These are phyloP conservation scores for Mus pahari DNA, from an alignment of 2,113 vertebrate species.

Conservation along the genomic window DNA sequence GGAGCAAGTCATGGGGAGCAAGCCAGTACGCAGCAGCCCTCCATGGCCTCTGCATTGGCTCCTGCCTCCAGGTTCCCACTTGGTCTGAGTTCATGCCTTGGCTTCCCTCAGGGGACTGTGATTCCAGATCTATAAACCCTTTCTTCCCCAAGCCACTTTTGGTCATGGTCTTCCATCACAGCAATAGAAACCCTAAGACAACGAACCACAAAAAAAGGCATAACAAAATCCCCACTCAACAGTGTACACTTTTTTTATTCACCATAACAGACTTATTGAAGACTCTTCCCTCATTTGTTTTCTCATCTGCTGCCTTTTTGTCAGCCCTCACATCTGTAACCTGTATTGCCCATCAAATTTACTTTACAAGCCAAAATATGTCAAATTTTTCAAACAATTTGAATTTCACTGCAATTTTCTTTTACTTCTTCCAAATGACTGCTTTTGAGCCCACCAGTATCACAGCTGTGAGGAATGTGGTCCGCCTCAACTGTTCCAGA, in stretches of 20 bases:
- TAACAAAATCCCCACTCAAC: neutral
- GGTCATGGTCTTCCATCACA: neutral
- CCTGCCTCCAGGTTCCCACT: neutral
- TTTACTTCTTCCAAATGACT: slow-evolving; percentile 57
- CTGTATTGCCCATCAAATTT: slow-evolving; percentile 15
- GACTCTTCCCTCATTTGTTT: slow-evolving; percentile 25
- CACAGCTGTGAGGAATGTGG: neutral
- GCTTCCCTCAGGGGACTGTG: neutral
- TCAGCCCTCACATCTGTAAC: slow-evolving; percentile 24
- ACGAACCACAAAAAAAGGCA: neutral
- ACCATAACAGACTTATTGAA: slow-evolving; percentile 11
- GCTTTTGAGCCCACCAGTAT: neutral
- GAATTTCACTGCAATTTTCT: slow-evolving; percentile 41
- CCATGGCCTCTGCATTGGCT: neutral
- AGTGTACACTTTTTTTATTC: slow-evolving; percentile 37
- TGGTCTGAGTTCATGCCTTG: neutral
- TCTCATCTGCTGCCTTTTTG: neutral
- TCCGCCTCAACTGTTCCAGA: neutral
- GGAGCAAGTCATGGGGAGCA: neutral
- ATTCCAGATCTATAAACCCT: neutral
- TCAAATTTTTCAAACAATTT: neutral
- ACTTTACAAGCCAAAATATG: neutral
- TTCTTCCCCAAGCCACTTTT: neutral
- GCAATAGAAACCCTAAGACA: neutral
- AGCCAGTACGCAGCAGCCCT: neutral